Percentiles rank a stretch among this genome's conserved stretches.
Conservation (phyloP, 2,888 invertebrate genomes). For the Heterodera filipjevi region DNA sequence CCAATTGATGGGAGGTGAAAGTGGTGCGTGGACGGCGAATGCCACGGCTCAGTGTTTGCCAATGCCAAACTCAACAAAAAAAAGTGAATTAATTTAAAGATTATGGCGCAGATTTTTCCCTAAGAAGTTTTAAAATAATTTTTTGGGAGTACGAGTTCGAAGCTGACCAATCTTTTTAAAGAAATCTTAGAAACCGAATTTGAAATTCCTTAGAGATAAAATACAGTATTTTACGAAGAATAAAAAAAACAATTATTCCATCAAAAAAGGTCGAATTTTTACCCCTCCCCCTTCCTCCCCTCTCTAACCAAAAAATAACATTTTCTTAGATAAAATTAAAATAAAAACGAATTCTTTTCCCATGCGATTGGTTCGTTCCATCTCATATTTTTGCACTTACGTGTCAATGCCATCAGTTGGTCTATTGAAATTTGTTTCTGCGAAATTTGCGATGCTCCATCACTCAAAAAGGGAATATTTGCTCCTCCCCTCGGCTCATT, state of each 20-base stretch:
- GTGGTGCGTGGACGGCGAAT: conserved; percentile 92
- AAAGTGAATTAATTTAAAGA: background rate
- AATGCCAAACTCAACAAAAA: conserved; percentile 56
- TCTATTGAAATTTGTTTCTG: conserved; percentile 11
- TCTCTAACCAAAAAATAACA: no score
- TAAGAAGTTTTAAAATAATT: no score
- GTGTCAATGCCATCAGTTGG: conserved; percentile 19
- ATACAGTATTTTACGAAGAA: no score
- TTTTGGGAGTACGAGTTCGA: no score
- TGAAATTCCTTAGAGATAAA: no score
- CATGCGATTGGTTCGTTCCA: background rate
- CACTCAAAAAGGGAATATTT: background rate
- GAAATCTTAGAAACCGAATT: background rate
- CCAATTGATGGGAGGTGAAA: conserved; percentile 93
- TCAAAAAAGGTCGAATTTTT: no score
- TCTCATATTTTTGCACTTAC: conserved; percentile 7
- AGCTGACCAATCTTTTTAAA: no score
- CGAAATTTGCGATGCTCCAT: background rate
- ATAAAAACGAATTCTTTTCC: background rate
- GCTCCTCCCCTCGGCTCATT: background rate
- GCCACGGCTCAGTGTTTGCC: conserved; percentile 71
- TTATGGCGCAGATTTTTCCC: no score
- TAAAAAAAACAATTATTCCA: no score
- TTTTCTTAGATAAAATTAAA: no score
- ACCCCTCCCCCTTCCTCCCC: no score